These are phyloP conservation scores for Dromaius novaehollandiae DNA, from an alignment of 2,113 vertebrate genomes.

Conservation along the genomic window DNA sequence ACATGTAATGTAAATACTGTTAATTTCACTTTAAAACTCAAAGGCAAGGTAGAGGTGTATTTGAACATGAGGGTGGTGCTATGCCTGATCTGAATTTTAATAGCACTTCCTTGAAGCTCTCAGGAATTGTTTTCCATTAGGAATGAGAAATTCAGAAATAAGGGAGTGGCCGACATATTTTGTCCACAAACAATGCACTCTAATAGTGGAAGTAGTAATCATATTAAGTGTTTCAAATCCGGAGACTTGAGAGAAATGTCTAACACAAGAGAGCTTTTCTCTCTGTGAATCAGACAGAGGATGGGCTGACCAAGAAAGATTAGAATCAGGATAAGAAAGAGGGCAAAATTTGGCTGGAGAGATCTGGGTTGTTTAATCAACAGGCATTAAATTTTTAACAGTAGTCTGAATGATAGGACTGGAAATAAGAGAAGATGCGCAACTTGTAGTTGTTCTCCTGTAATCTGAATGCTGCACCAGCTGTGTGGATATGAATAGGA, in stretches of 20 bases:
- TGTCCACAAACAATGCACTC: slow-evolving; percentile 35
- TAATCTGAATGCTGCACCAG: background rate
- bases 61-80: background rate
- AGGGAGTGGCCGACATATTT: slow-evolving; percentile 27
- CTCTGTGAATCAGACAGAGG: background rate
- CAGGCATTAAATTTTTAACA: slow-evolving; percentile 1
- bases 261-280: background rate
- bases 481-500: background rate
- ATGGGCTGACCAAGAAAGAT: background rate
- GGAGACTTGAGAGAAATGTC: background rate
- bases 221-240: slow-evolving; percentile 53
- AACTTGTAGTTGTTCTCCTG: background rate
- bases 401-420: background rate
- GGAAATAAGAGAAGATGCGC: background rate
- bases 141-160: slow-evolving; percentile 36
- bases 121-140: background rate
- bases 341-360: background rate
- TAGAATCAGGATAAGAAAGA: background rate
- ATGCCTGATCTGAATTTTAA: background rate
- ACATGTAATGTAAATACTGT: background rate
- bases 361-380: background rate
- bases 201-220: slow-evolving; percentile 33
- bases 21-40: background rate
- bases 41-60: background rate
- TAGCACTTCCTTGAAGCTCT: background rate